phyloP scores from a whole-genome alignment of 2,113 vertebrate species.

The Gambusia affinis region DNA sequence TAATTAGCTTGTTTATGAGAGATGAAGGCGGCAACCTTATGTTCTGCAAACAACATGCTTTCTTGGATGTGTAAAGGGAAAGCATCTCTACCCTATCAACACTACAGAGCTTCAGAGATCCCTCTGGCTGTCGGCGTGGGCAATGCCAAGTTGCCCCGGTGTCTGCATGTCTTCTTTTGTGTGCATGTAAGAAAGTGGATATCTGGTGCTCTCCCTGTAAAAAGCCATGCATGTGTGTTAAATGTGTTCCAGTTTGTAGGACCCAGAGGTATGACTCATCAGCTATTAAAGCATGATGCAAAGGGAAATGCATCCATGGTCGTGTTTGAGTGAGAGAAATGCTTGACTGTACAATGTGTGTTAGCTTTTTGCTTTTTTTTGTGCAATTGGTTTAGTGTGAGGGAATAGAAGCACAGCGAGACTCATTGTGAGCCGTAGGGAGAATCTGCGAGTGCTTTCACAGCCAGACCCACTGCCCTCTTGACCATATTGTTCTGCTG shows the following conservation, averaged over 20 bases:
- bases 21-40: conserved; percentile 39
- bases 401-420: neutral
- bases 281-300: conserved; percentile 42
- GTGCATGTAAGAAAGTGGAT: conserved; percentile 10
- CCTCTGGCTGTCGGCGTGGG: conserved; percentile 35
- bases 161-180: neutral
- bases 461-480: conserved; percentile 4
- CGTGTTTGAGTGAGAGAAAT: conserved; percentile 1
- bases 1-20: conserved; percentile 40
- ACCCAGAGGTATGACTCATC: conserved; percentile 64
- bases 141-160: conserved; percentile 33
- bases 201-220: conserved; percentile 24
- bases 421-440: conserved; percentile 7
- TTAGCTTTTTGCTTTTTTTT: neutral
- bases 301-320: neutral
- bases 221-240: conserved; percentile 20
- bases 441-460: conserved; percentile 10
- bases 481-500: neutral
- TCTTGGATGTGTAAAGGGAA: conserved; percentile 45
- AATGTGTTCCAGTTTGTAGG: conserved; percentile 57
- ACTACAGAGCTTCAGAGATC: conserved; percentile 46
- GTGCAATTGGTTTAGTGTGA: neutral
- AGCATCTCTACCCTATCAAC: conserved; percentile 62
- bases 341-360: neutral
- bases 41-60: conserved; percentile 23